Percentiles rank a stretch among this genome's conserved stretches.
Conservation (phyloP, 2,113 vertebrate species). For the western clawed frog (Xenopus tropicalis) region UCB_Xtro_10.0 CM004445.2:140884001-140884500, state of each 20-base stretch:
- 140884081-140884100: slow-evolving; percentile 79
- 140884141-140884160: slow-evolving; percentile 80
- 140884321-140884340: no score
- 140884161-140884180: slow-evolving; percentile 78
- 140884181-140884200: no score
- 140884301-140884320: no score
- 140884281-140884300: no score
- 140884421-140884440: slow-evolving; percentile 66
- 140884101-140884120: slow-evolving; percentile 77
- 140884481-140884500: slow-evolving; percentile 78
- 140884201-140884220: no score
- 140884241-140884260: no score
- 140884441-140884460: slow-evolving; percentile 75
- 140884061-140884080: slow-evolving; percentile 80
- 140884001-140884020: no score
- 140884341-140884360: no score
- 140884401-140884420: slow-evolving; percentile 67
- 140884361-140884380: no score
- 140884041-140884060: slow-evolving; percentile 81
- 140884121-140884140: slow-evolving; percentile 73
- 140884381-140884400: no score
- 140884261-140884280: no score
- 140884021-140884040: slow-evolving; percentile 70
- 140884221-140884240: no score
- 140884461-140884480: slow-evolving; percentile 76